Evolutionary conservation across 2,113 vertebrate species (phyloP), one percentile per base, ranked within the genome.

Genomic region (Anthoscopus minutus): DNA sequence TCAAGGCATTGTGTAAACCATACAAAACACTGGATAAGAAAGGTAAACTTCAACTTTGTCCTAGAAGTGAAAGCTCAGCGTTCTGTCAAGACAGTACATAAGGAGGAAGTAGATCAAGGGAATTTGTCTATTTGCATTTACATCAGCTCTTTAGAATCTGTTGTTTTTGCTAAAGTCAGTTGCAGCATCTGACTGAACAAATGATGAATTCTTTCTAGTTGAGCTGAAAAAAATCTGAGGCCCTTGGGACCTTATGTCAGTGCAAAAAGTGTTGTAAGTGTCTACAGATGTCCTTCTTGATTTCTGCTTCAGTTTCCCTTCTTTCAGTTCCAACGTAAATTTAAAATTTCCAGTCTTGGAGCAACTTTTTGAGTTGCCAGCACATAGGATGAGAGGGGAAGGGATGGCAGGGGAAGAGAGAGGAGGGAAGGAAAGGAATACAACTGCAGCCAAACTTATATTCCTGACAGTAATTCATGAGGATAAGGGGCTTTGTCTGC

Each of bases 41-140:
- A 9, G 33, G 21, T 64, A 74, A 94, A 69, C 15, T 71, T 91
- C 38, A 87, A 12, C 28, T 73, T 91, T 67, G 31, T 87, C 23
- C 15, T 82, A 71, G 33, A 93, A 93, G 19, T 61, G 62, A 92
- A 93, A 94, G 37, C 81, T 95, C 54, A 84, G 58, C 65, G 4
- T 84, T 93, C 47, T 79, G 67, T 84, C 62, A 92, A 67, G 58
- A 62, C 64, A 67, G 28, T 57, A 48, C 12, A 35, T n/a, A 54
- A 87, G 50, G n/a, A 23, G 5, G 37, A 82, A 33, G 20, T 48
- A 64, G 78, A 89, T 80, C 54, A 72, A 91, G 81, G 54, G 56
- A 89, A 93, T 83, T 79, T 48, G 35, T 92, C 71, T 80, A 73
- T 73, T 89, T 89, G 31, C 61, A 88, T 94, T 88, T 95, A 57